Evolutionary conservation across 2,888 invertebrate genomes (phyloP), one percentile per base, ranked within the genome.

Genomic region (Dasypolia templi): DNA sequence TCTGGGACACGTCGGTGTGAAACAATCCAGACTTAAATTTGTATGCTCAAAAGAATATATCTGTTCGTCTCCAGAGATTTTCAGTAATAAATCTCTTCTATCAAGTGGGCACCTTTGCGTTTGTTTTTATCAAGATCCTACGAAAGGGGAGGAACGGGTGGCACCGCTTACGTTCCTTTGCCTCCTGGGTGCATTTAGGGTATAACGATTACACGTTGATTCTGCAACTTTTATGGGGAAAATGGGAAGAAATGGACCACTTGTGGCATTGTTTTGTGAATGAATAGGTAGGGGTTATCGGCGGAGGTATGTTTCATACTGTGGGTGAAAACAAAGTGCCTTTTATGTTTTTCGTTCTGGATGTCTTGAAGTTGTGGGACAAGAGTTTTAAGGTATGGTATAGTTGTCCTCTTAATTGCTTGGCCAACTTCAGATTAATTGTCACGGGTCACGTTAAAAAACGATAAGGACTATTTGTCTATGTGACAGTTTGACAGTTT

Each of bases 31-130:
- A 68, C 84, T 86, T 83, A 87, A 89, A 89, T 90, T 87, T 89
- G 86, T 87, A 88, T 88, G 86, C 89, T 91, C 91, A 90, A 92
- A 92, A 92, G 91, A 91, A 93, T 92, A 92, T 92, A 94, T 94
- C 90, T 88, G 88, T 88, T 86, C 84, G 83, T 89, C 93, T 90
- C 92, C 67, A 83, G 92, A 93, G 94, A 91, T 91, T 92, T 89
- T 75, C 77, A 87, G 93, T 87, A 93, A 94, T 95, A 94, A 94
- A 94, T 95, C 94, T 93, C 86, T 88, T 86, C 90, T 91, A 93
- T 92, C 93, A 90, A 89, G 86, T 88, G 87, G 87, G 89, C 90
- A 91, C 84, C 90, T 53, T 89, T 89, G 85, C 89, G 88, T 91
- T 92, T 89, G 86, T 91, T 92, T 92, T 93, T 94, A 93, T 93